Base-by-base conservation (phyloP, 2,888 invertebrate genomes). In the Aporophyla lueneburgensis region DNA sequence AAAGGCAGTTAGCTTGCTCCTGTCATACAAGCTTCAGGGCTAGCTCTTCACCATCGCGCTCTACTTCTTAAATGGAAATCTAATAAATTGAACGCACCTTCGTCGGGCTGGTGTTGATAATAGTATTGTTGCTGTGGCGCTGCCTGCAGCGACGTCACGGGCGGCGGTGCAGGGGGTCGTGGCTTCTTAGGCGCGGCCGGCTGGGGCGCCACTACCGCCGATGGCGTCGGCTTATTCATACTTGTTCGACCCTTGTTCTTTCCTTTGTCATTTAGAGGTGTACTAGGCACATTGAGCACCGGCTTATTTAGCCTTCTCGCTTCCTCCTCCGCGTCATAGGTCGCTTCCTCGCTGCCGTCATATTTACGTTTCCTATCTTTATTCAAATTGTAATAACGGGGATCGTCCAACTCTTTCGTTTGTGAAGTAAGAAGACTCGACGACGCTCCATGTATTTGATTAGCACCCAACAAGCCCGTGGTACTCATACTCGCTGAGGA, bases 341-440 rank as follows among this genome's bases (percentile, higher is more conserved):
- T 97, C 85, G 97, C 97, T 87, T 98, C 98, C 80, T 97, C 97
- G 40, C 97, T 97, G 90, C 97, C 97, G 86, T 98, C 98, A 86
- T 98, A 98, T 89, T 97, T 97, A 88, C 97, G 97, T 93, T 98
- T 98, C 77, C 98, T 94, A 89, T 98, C 98, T 91, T 98, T 98
- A 74, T 98, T 98, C 87, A 98, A 93, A 65, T 97, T 97, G 93
- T 98, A 98, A 91, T 98, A 98, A 72, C 98, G 96, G 21, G 98
- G 97, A 94, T 98, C 98, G 85, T 98, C 97, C 90, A 97, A 95
- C 73, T 97, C 97, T 86, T 96, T 96, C 78, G 95, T 87, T 82
- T 93, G 95, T 80, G 90, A 92, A 88, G 87, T 92, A 86, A 93
- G 94, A 89, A 93, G 92, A 88, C 91, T 93, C 63, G 93, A 85